A percentile compares a stretch with the other conserved stretches of the same genome.
Evolutionary conservation across 1,140 invertebrate species (phyloP).

Genomic region (Trachymyrmex septentrionalis): DNA sequence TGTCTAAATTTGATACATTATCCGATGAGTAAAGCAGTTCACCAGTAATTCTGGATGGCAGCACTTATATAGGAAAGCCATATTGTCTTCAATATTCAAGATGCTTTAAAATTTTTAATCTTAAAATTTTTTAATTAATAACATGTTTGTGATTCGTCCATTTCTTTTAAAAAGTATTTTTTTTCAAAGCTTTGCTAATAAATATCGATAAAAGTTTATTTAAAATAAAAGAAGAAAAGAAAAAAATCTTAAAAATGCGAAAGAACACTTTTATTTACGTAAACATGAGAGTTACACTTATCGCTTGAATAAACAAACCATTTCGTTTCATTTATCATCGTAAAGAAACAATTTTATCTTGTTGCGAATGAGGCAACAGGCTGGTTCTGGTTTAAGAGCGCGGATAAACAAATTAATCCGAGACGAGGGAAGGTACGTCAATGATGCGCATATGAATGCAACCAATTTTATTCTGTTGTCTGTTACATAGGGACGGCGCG

Average conservation of each 20-base stretch:
- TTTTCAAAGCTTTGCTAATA: neutral
- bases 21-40: conserved; percentile 17
- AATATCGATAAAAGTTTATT: neutral
- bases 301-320: conserved; percentile 10
- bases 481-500: conserved; percentile 22
- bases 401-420: conserved; percentile 15
- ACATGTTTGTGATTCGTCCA: neutral
- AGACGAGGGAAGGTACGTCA: neutral
- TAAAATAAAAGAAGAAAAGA: neutral
- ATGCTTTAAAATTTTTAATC: neutral
- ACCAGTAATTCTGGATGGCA: conserved; percentile 18
- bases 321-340: conserved; percentile 31
- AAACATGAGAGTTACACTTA: neutral
- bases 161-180: neutral
- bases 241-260: neutral
- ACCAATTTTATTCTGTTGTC: conserved; percentile 50
- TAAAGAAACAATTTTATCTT: neutral
- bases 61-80: conserved; percentile 14
- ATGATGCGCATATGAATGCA: conserved; percentile 37
- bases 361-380: neutral
- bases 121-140: neutral
- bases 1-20: neutral
- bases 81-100: neutral
- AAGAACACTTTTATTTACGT: neutral
- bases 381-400: neutral